Evolutionary conservation across 2,888 invertebrate genomes (phyloP), one percentile per base, ranked within the genome.

Genomic region (Xanthorhoe spadicearia): DNA sequence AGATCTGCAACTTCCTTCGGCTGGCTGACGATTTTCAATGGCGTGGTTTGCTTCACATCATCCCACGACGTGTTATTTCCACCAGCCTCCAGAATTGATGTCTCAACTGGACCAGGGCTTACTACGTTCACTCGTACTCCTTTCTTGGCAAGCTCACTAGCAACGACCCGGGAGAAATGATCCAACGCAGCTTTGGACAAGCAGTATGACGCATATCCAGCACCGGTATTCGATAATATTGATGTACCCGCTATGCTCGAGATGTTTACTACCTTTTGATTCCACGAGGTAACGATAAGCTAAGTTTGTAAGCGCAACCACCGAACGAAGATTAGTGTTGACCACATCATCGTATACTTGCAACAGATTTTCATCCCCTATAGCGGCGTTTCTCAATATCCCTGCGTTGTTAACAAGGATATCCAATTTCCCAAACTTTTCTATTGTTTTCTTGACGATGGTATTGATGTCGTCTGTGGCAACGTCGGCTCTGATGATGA

Each of bases 111-210:
- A 7, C 97, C 97, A n/a, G 97, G 97, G 78, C 95, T 95, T 0
- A 96, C 95, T 54, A 94, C 88, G 82, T 96, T 96, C 0, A 96
- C 96, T 63, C 96, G 87, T 0, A 96, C 94, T 6, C 83, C 90
- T 72, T 92, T 88, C 0, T 82, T 68, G 64, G 94, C 94, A 15
- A 95, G 82, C 75, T 95, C 96, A 53, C 96, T 81, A 8, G 97
- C 96, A 8, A 94, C 85, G 77, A 95, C 95, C 71, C 94, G 86
- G 0, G 96, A 96, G 70, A 97, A 94, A 77, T 96, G 96, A 82
- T 97, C 96, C 10, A 96, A 75, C 4, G 96, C 96, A 18, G 96
- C 92, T 86, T 97, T 97, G 9, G 96, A 95, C 89, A 96, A 94
- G 67, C 90, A 89, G 79, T 97, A 97, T 0, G 76, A 10, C 0